phyloP scores from a whole-genome alignment of 2,797 vertebrate genomes.

The Alauda arvensis region DNA sequence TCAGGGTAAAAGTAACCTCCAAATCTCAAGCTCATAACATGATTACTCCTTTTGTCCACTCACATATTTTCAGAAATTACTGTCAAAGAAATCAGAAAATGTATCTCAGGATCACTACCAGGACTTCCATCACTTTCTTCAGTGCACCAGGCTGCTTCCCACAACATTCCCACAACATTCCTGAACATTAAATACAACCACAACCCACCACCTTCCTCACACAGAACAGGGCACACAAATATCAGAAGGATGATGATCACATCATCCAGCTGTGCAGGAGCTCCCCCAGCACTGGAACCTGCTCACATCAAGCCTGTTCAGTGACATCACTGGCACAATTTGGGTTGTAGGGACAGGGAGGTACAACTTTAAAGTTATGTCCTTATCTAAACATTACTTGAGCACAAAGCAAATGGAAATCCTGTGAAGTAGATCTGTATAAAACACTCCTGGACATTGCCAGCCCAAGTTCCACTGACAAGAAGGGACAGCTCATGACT shows the following conservation, averaged over 20 bases:
- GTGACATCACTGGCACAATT: background rate
- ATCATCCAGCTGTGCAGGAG: background rate
- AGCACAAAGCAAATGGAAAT: background rate
- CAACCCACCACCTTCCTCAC: background rate
- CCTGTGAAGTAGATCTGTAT: background rate
- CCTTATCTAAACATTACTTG: background rate
- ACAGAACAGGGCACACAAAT: background rate
- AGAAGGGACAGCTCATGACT: background rate
- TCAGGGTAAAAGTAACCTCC: background rate
- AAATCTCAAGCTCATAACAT: background rate
- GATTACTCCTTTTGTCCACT: background rate
- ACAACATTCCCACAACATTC: background rate
- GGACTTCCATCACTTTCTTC: background rate
- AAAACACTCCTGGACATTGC: background rate
- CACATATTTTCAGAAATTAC: background rate
- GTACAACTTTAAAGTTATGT: background rate
- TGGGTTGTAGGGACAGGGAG: background rate
- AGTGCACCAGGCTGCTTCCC: background rate
- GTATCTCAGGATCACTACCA: background rate
- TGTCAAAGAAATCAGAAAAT: background rate
- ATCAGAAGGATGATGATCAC: rapidly evolving
- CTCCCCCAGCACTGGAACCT: background rate
- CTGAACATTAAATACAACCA: background rate
- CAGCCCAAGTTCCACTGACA: background rate
- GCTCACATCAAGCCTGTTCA: background rate